phyloP scores from a whole-genome alignment of 2,113 vertebrate species.

The Vireo altiloquus region DNA sequence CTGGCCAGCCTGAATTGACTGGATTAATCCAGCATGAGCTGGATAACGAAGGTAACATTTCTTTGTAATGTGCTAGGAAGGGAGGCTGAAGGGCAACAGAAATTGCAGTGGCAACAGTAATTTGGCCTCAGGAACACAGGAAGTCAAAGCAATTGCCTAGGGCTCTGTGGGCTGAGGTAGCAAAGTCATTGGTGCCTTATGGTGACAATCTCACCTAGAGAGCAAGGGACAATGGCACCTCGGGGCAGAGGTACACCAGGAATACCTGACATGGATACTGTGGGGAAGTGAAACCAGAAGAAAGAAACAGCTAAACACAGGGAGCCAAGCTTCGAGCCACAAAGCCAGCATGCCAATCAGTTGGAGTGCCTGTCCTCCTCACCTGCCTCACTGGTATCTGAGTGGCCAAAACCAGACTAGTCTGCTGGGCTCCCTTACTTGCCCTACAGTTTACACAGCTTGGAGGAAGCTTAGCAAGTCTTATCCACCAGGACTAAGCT shows the following conservation, averaged over 20 bases:
- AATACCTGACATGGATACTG: not conserved
- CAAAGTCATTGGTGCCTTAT: not conserved
- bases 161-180: not conserved
- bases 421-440: accelerated
- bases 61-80: slow-evolving; percentile 2
- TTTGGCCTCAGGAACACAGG: not conserved
- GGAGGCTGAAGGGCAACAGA: slow-evolving; percentile 28
- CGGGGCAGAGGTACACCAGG: not conserved
- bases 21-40: slow-evolving; percentile 47
- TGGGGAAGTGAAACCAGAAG: not conserved
- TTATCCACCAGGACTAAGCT: not conserved
- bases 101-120: slow-evolving; percentile 39
- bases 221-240: not conserved
- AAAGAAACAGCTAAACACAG: not conserved
- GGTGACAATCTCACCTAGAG: not conserved
- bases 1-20: slow-evolving; percentile 22
- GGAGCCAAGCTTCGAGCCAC: not conserved
- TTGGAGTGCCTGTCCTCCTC: not conserved
- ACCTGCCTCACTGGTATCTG: not conserved
- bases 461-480: not conserved
- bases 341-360: accelerated
- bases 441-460: not conserved
- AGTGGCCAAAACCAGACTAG: not conserved
- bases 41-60: slow-evolving; percentile 42
- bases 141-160: slow-evolving; percentile 33